Conservation (phyloP, 1,140 invertebrate species). For the Chrysoperla carnea region DNA sequence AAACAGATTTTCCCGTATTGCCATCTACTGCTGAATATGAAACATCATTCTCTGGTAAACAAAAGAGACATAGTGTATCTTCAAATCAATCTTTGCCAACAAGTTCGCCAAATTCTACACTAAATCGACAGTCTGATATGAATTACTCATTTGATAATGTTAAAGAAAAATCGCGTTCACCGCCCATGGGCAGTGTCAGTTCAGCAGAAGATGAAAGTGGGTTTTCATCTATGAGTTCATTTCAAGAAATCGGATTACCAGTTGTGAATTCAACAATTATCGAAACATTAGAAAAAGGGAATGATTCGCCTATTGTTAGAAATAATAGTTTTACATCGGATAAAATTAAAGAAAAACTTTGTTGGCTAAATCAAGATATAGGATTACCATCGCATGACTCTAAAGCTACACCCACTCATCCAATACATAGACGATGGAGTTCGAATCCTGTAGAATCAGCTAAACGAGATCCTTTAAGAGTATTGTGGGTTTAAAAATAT, state of each 20-base stretch:
- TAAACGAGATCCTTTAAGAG: constrained; percentile 9
- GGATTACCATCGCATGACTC: constrained; percentile 5
- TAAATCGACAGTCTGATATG: constrained; percentile 13
- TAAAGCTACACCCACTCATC: constrained; percentile 5
- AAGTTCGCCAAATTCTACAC: constrained; percentile 12
- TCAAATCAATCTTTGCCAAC: neutral
- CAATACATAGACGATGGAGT: constrained; percentile 12
- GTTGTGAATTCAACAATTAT: constrained; percentile 21
- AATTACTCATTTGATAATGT: constrained; percentile 6
- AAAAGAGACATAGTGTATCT: neutral
- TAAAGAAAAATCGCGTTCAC: constrained; percentile 16
- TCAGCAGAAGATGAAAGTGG: constrained; percentile 60
- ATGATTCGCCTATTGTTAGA: constrained; percentile 4
- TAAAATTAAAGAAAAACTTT: constrained; percentile 2
- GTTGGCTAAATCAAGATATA: constrained; percentile 1
- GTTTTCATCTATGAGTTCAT: constrained; percentile 65
- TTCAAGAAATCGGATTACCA: constrained; percentile 56
- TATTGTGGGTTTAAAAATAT: constrained; percentile 15
- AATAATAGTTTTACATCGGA: constrained; percentile 2
- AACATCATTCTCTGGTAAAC: neutral
- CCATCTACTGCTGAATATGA: neutral
- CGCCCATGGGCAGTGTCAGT: constrained; percentile 28
- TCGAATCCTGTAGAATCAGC: constrained; percentile 10
- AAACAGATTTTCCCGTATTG: neutral
- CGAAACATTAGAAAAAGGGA: constrained; percentile 7